These are phyloP conservation scores for Corvus cornix DNA, from an alignment of 2,113 vertebrate genomes.

Conservation along the genomic window DNA sequence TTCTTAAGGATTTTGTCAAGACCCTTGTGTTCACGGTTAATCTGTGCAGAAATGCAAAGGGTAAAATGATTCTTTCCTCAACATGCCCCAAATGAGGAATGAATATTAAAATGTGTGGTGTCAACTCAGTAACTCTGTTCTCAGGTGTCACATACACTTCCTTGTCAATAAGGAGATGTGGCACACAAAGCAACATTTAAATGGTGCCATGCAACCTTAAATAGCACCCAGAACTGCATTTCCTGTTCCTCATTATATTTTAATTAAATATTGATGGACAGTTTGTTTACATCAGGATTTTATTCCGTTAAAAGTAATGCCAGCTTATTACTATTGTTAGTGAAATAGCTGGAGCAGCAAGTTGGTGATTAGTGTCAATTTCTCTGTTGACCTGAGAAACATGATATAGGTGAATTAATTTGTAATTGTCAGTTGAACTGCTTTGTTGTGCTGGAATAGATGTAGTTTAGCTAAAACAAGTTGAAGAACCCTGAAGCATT, in stretches of 20 bases:
- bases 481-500: neutral
- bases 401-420: conserved; percentile 8
- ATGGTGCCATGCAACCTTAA: neutral
- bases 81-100: neutral
- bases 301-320: neutral
- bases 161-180: neutral
- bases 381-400: neutral
- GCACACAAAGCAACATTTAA: neutral
- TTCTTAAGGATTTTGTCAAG: neutral
- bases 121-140: neutral
- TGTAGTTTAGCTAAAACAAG: neutral
- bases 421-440: neutral
- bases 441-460: neutral
- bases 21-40: neutral
- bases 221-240: neutral
- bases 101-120: neutral
- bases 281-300: conserved; percentile 12
- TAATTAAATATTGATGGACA: conserved; percentile 30
- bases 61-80: neutral
- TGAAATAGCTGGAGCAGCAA: conserved; percentile 27
- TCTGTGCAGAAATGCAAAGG: neutral
- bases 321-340: neutral
- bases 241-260: conserved; percentile 13
- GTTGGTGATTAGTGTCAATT: conserved; percentile 6
- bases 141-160: neutral